These are phyloP conservation scores for Ptilodon capucinus DNA, from an alignment of 2,888 invertebrate species.

Conservation along the genomic window DNA sequence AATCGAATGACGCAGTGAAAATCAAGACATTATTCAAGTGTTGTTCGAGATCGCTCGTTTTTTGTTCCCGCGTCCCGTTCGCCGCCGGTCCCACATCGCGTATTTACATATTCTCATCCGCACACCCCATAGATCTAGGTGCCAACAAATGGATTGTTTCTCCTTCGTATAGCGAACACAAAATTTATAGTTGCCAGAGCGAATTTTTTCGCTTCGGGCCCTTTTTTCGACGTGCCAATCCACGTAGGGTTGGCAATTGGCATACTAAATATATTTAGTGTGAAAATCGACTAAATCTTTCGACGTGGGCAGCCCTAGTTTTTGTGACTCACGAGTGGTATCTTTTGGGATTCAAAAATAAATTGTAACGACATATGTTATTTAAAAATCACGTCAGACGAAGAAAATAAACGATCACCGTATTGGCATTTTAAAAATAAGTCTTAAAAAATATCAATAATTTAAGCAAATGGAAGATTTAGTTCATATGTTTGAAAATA, in stretches of 20 bases:
- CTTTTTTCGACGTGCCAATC: slow-evolving; percentile 20
- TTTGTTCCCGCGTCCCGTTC: slow-evolving; percentile 22
- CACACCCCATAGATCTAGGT: slow-evolving; percentile 66
- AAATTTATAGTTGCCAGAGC: slow-evolving; percentile 63
- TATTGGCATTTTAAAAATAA: too few species aligned
- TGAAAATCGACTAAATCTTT: background rate
- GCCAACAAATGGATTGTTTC: slow-evolving; percentile 77
- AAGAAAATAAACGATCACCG: too few species aligned
- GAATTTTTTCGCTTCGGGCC: slow-evolving; percentile 48
- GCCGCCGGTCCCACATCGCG: slow-evolving; percentile 34
- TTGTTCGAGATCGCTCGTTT: slow-evolving; percentile 25
- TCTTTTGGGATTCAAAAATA: background rate
- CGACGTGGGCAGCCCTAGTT: background rate
- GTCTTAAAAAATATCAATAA: too few species aligned
- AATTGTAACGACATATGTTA: background rate
- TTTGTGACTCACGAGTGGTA: background rate
- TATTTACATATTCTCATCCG: slow-evolving; percentile 67
- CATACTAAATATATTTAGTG: background rate
- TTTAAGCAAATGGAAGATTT: too few species aligned
- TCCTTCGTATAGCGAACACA: slow-evolving; percentile 55
- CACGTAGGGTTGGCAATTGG: slow-evolving; percentile 25
- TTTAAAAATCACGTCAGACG: too few species aligned
- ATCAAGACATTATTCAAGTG: slow-evolving; percentile 45
- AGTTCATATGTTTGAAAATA: too few species aligned
- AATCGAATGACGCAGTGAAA: slow-evolving; percentile 18